These are phyloP conservation scores for Hirudo medicinalis DNA, from an alignment of 1,140 invertebrate genomes.

Conservation along the genomic window DNA sequence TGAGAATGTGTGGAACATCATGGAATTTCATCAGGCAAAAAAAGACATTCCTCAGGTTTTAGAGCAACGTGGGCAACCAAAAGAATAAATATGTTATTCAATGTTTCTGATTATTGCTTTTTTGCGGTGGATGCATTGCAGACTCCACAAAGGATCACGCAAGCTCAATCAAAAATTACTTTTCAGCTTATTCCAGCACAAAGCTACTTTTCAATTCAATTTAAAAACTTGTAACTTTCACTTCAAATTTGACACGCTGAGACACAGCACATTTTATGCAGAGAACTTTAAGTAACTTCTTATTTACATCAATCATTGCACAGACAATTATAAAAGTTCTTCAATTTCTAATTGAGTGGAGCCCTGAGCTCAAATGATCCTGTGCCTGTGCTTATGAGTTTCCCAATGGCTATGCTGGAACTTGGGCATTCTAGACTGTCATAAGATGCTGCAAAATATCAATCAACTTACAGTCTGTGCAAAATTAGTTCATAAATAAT, in stretches of 20 bases:
- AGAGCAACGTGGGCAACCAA: too few relatives aligned
- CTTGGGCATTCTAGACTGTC: slow-evolving; percentile 76
- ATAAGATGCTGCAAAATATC: slow-evolving; percentile 39
- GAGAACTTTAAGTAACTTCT: neutral
- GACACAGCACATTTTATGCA: neutral
- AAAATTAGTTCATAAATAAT: neutral
- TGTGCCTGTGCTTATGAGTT: slow-evolving; percentile 67
- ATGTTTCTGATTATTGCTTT: neutral
- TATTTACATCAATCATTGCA: slow-evolving; percentile 3
- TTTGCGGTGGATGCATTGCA: too few relatives aligned
- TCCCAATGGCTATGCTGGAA: slow-evolving; percentile 71
- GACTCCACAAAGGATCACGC: too few relatives aligned
- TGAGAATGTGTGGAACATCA: neutral
- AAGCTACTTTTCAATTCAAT: too few relatives aligned
- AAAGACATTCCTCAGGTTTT: too few relatives aligned
- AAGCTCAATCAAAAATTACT: too few relatives aligned
- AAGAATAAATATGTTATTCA: too few relatives aligned
- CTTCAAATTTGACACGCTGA: neutral
- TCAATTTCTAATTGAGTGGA: neutral
- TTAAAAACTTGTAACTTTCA: too few relatives aligned
- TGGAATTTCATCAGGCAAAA: too few relatives aligned
- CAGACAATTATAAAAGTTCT: neutral
- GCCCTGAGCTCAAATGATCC: slow-evolving; percentile 54
- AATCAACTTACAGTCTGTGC: too few relatives aligned
- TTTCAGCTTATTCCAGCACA: too few relatives aligned